Base-by-base conservation (phyloP, 2,888 invertebrate species). In the Dione vanillae region DNA sequence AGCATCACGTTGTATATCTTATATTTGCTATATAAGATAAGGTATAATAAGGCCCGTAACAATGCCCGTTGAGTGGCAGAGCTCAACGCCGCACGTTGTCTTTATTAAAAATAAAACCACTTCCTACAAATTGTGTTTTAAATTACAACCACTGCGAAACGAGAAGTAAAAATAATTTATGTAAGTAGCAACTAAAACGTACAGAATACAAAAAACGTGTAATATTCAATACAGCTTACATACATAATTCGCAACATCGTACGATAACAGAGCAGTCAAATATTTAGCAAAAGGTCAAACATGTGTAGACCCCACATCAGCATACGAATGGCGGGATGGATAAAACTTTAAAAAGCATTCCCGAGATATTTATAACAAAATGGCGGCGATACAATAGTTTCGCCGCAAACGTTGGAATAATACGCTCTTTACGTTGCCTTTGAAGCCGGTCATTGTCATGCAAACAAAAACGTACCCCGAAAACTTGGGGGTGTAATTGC, bases 361-460 rank as follows among this genome's bases (percentile, higher is more conserved):
- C 37, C 43, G 62, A 62, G 61, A 65, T 66, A 45, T 66, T 66
- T 62, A 52, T 61, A 52, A 45, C 52, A 62, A 70, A 66, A 70
- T 54, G 35, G 61, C 47, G 51, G 43, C 37, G 27, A 43, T 16
- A 65, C 61, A 69, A 69, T 66, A 69, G 71, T 69, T 71, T 20
- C 62, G 45, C 76, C 82, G 83, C 85, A 87, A 89, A 86, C 85
- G 82, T 79, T 78, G 79, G 77, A 74, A 72, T 74, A 71, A 75
- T 70, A 69, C 71, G 59, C 64, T 54, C 27, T 12, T 54, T 20
- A 14, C 27, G 20, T 51, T n/a, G 54, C 66, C 52, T 58, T 51
- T 69, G 61, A 67, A 11, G 70, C 59, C 58, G 67, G 43, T 67
- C 49, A 71, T 75, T 76, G 76, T 73, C 56, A 64, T 65, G 67